Conservation (phyloP, 2,888 invertebrate genomes). For the Ennomos erosarius region DNA sequence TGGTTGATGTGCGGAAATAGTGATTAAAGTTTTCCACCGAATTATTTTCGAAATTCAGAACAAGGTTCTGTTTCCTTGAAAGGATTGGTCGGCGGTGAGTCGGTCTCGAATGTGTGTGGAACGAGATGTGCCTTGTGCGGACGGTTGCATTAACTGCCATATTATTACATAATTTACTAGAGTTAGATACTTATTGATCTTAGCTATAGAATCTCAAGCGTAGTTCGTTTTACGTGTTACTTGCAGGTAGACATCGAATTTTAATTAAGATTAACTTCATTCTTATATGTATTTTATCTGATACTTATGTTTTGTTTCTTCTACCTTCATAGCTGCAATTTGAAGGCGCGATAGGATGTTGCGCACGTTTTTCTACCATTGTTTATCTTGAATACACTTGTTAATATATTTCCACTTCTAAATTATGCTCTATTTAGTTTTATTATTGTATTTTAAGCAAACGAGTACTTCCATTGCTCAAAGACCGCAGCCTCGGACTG, state of each 20-base stretch:
- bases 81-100: conserved; percentile 58
- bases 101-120: conserved; percentile 33
- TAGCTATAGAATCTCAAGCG: conserved; percentile 74
- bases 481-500: conserved; percentile 64
- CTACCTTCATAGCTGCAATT: conserved; percentile 48
- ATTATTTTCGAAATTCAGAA: conserved; percentile 74
- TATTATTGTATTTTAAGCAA: conserved; percentile 57
- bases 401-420: conserved; percentile 72
- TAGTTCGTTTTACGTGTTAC: conserved; percentile 74
- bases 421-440: conserved; percentile 60
- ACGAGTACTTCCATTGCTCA: conserved; percentile 75
- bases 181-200: conserved; percentile 67
- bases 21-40: conserved; percentile 74
- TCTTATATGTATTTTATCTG: conserved; percentile 59
- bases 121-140: conserved; percentile 73
- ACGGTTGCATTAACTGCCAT: conserved; percentile 84
- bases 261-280: conserved; percentile 68
- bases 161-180: conserved; percentile 82
- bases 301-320: conserved; percentile 67
- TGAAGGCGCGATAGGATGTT: conserved; percentile 45
- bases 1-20: conserved; percentile 38
- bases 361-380: conserved; percentile 60
- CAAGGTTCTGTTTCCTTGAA: conserved; percentile 69
- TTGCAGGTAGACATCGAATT: conserved; percentile 78
- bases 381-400: conserved; percentile 68